Evolutionary conservation across 2,888 invertebrate species (phyloP).

Genomic region (Eurytoma californica): DNA sequence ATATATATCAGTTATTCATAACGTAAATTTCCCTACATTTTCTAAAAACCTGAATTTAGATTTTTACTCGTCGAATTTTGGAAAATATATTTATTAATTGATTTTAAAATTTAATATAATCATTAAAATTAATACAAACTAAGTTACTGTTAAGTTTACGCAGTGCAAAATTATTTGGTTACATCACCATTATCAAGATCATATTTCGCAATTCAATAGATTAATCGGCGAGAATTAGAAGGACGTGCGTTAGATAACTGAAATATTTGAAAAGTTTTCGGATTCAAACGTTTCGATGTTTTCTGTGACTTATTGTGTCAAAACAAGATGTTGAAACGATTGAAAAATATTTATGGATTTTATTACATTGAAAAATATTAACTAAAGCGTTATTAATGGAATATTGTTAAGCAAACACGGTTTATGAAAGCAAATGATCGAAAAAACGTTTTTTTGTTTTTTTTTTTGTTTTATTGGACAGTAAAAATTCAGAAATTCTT

Average conservation of each 20-base stretch:
- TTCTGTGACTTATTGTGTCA: neutral
- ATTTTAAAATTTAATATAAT: neutral
- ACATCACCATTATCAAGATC: conserved; percentile 15
- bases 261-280: neutral
- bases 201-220: conserved; percentile 15
- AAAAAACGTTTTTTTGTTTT: neutral
- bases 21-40: no score
- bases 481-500: neutral
- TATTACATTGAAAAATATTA: neutral
- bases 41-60: no score
- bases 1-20: no score
- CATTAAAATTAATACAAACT: neutral
- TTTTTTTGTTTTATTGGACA: neutral
- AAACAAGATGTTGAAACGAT: neutral
- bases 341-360: neutral
- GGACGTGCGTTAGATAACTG: conserved; percentile 9
- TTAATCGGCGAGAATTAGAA: conserved; percentile 23
- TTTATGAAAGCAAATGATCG: neutral
- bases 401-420: neutral
- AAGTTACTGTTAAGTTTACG: neutral
- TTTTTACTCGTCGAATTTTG: no score
- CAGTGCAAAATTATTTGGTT: neutral
- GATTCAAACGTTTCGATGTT: no score
- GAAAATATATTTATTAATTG: neutral
- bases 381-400: neutral